Percentiles rank a stretch among this genome's conserved stretches.
phyloP scores from a whole-genome alignment of 2,888 invertebrate species.

The Nemapogon koenigi region DNA sequence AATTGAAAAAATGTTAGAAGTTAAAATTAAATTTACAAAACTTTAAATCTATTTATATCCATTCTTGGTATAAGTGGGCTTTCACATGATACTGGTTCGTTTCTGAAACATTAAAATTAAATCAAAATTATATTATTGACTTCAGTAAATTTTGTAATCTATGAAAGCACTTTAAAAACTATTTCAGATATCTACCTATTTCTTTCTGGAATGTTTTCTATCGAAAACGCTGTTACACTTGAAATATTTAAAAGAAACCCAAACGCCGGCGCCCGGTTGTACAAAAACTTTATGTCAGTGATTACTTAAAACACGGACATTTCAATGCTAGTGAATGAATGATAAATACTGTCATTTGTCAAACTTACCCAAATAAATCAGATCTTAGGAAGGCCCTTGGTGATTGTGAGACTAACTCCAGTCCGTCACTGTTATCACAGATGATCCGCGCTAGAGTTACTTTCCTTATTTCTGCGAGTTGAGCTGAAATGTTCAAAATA shows the following conservation, averaged over 20 bases:
- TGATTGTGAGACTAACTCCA: slow-evolving; percentile 61
- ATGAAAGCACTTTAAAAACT: too few species aligned
- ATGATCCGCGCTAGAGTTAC: slow-evolving; percentile 71
- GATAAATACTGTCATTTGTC: neutral
- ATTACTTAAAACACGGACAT: too few species aligned
- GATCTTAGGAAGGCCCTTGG: slow-evolving; percentile 67
- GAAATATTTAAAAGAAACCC: too few species aligned
- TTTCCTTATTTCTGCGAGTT: slow-evolving; percentile 74
- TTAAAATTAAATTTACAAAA: slow-evolving; percentile 18
- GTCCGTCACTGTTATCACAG: slow-evolving; percentile 78
- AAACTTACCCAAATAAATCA: slow-evolving; percentile 62
- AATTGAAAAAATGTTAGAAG: slow-evolving; percentile 3
- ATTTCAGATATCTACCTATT: too few species aligned
- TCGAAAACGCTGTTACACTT: too few species aligned
- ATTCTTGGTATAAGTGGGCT: slow-evolving; percentile 64
- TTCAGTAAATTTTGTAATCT: too few species aligned
- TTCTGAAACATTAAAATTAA: slow-evolving; percentile 56
- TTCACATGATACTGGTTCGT: slow-evolving; percentile 68
- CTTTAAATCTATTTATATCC: slow-evolving; percentile 69
- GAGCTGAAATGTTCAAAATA: slow-evolving; percentile 47
- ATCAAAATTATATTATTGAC: neutral
- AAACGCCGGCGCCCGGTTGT: too few species aligned
- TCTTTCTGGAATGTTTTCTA: too few species aligned
- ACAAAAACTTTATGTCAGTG: too few species aligned
- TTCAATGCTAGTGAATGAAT: too few species aligned